Percentiles rank a stretch among this genome's conserved stretches.
Evolutionary conservation across 2,888 invertebrate species (phyloP).

Genomic region (Carterocephalus palaemon): DNA sequence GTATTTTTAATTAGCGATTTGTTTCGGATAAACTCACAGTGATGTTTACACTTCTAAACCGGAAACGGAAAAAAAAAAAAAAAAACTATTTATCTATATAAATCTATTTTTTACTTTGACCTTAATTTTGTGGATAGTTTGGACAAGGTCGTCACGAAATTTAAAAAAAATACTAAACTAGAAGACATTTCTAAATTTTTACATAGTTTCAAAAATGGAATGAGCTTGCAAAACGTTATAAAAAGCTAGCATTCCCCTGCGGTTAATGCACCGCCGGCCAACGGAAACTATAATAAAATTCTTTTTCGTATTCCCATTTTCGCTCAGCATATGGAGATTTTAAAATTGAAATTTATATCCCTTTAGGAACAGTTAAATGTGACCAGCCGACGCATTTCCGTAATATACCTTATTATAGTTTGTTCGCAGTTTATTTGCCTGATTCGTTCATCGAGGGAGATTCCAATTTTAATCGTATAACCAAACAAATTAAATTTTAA

Average conservation of each 20-base stretch:
- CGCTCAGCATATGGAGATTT: conserved; percentile 48
- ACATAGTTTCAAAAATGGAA: conserved; percentile 19
- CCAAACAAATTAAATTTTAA: not conserved
- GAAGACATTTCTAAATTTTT: conserved; percentile 12
- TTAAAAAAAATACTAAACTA: conserved; percentile 4
- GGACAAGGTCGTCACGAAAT: conserved; percentile 1
- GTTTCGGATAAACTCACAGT: too few species aligned
- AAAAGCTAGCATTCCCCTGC: conserved; percentile 18
- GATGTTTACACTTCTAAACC: too few species aligned
- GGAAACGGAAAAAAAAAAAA: too few species aligned
- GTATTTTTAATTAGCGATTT: too few species aligned
- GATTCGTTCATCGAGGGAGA: conserved; percentile 10
- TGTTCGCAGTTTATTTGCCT: conserved; percentile 27
- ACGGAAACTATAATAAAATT: conserved; percentile 23
- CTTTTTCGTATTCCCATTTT: conserved; percentile 29
- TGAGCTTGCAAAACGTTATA: conserved; percentile 14
- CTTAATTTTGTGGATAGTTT: too few species aligned
- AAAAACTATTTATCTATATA: too few species aligned
- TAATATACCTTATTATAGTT: conserved; percentile 33
- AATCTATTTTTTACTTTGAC: too few species aligned
- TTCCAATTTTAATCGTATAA: conserved; percentile 10
- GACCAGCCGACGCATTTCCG: conserved; percentile 33
- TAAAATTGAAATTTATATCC: conserved; percentile 68
- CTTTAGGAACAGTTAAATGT: conserved; percentile 53
- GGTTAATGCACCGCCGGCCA: conserved; percentile 18